Conservation (phyloP, 2,888 invertebrate species). For the Heliconius charithonia region DNA sequence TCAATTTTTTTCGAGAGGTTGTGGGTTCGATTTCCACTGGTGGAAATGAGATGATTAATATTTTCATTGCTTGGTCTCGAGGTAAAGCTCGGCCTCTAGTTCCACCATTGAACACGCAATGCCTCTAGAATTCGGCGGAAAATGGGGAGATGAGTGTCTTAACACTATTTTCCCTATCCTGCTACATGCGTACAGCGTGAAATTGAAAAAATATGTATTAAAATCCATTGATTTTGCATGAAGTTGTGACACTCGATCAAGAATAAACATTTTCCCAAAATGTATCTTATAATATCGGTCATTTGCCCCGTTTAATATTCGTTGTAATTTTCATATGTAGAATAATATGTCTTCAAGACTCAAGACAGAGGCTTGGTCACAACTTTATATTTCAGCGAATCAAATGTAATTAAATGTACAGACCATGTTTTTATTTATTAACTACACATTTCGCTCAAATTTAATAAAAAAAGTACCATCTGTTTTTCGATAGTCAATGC, state of each 20-base stretch:
- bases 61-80: too few species aligned
- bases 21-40: too few species aligned
- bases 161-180: too few species aligned
- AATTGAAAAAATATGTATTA: too few species aligned
- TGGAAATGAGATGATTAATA: too few species aligned
- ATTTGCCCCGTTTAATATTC: slow-evolving; percentile 22
- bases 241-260: neutral
- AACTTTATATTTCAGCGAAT: slow-evolving; percentile 31
- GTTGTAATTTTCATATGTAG: slow-evolving; percentile 27
- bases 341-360: slow-evolving; percentile 1
- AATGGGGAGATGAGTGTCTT: too few species aligned
- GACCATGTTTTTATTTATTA: neutral
- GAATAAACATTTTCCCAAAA: slow-evolving; percentile 20
- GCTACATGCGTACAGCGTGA: too few species aligned
- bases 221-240: neutral
- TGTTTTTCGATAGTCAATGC: too few species aligned
- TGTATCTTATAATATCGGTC: slow-evolving; percentile 27
- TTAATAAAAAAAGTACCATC: neutral
- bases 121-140: too few species aligned
- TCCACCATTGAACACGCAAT: too few species aligned
- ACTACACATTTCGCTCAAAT: neutral
- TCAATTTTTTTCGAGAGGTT: too few species aligned
- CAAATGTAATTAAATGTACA: neutral
- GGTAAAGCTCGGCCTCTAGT: too few species aligned
- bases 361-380: slow-evolving; percentile 20